Evolutionary conservation across 2,113 vertebrate species (phyloP).

Genomic region (Macquaria australasica): DNA sequence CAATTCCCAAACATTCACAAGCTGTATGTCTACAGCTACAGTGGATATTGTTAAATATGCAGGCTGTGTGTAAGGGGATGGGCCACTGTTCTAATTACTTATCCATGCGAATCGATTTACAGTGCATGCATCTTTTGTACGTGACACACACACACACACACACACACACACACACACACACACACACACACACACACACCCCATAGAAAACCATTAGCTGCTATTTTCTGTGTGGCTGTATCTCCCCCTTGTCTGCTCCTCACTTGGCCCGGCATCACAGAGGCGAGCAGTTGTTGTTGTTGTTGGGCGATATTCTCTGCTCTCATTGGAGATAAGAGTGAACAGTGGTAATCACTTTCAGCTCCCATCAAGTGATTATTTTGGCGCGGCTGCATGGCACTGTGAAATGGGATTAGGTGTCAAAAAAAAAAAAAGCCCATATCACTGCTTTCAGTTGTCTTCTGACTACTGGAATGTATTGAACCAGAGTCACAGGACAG

Average conservation of each 20-base stretch:
- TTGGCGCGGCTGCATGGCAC: conserved; percentile 64
- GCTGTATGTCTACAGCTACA: conserved; percentile 38
- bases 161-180: conserved; percentile 12
- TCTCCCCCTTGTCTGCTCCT: conserved; percentile 40
- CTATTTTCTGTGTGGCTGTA: conserved; percentile 41
- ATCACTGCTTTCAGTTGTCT: conserved; percentile 61
- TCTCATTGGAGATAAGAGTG: conserved; percentile 78
- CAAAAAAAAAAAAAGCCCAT: conserved; percentile 36
- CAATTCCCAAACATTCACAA: conserved; percentile 27
- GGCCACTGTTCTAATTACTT: conserved; percentile 81
- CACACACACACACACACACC: conserved; percentile 7
- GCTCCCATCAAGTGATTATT: conserved; percentile 83
- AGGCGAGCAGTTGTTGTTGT: conserved; percentile 63
- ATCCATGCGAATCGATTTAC: conserved; percentile 76
- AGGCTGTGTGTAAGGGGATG: conserved; percentile 62
- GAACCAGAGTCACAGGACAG: conserved; percentile 57
- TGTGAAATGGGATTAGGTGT: conserved; percentile 82
- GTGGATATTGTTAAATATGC: conserved; percentile 67
- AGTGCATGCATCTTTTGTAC: conserved; percentile 69
- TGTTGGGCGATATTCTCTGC: conserved; percentile 75
- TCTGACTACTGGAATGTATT: conserved; percentile 66
- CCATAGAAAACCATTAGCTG: conserved; percentile 42
- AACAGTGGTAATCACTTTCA: conserved; percentile 83
- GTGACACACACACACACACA: conserved; percentile 20
- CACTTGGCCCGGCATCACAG: conserved; percentile 71